Conservation (phyloP, 2,888 invertebrate genomes). For the Hylaea fasciaria region DNA sequence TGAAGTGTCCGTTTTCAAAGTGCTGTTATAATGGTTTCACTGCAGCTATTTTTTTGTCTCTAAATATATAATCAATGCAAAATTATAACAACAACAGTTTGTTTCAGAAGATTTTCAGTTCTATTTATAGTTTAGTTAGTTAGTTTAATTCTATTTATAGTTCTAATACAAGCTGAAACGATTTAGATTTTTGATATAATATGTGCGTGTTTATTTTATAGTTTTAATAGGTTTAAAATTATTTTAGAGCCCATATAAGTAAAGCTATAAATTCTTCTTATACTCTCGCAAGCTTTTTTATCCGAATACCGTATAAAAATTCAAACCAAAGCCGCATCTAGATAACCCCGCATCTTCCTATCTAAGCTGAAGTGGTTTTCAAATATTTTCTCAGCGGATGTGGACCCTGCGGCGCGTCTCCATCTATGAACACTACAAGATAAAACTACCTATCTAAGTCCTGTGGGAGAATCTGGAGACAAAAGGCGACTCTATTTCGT, state of each 20-base stretch:
- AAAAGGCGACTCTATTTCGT: conserved; percentile 15
- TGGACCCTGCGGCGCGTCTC: conserved; percentile 16
- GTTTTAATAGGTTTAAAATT: no score
- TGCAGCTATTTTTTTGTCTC: conserved; percentile 19
- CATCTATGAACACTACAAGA: conserved; percentile 7
- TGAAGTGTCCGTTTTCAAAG: conserved; percentile 36
- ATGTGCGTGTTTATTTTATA: no score
- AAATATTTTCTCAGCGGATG: conserved; percentile 37
- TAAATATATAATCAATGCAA: conserved; percentile 23
- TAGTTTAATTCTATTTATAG: no score
- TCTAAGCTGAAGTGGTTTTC: conserved; percentile 32
- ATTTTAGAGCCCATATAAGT: no score
- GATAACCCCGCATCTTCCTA: neutral
- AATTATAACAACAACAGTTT: conserved; percentile 5
- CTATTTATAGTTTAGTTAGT: neutral
- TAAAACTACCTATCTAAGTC: conserved; percentile 8
- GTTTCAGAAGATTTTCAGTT: neutral
- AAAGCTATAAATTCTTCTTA: no score
- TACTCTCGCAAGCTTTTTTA: no score
- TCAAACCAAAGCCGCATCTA: no score
- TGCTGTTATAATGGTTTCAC: conserved; percentile 26
- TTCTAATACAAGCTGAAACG: no score
- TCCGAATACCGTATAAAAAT: no score
- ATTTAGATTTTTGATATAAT: no score
- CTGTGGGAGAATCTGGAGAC: conserved; percentile 17